Evolutionary conservation across 2,888 invertebrate genomes (phyloP).

Genomic region (Dicranocentrus wangi): DNA sequence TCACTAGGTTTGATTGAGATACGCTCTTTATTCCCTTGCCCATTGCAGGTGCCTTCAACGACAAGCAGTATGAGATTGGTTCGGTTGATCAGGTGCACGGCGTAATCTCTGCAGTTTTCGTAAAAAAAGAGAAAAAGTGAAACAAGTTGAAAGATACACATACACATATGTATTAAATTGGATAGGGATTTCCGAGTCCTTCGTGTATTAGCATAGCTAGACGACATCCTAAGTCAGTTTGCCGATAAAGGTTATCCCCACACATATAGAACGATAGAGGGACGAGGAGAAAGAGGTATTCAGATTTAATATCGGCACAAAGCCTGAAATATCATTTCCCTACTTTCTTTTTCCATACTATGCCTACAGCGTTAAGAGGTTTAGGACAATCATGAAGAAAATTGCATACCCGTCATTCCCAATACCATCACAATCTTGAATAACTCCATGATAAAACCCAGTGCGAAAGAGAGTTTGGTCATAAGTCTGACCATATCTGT

Average conservation of each 20-base stretch:
- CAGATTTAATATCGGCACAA: no score
- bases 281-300: background rate
- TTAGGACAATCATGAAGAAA: no score
- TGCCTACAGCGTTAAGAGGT: no score
- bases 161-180: constrained; percentile 12
- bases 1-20: constrained; percentile 66
- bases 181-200: constrained; percentile 22
- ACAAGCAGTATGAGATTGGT: constrained; percentile 65
- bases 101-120: constrained; percentile 49
- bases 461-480: constrained; percentile 74
- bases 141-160: constrained; percentile 5
- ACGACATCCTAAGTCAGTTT: no score
- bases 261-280: background rate
- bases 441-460: constrained; percentile 49
- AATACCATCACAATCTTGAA: constrained; percentile 54
- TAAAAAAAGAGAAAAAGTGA: constrained; percentile 15
- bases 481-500: constrained; percentile 78
- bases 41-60: constrained; percentile 60
- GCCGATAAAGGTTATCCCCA: no score
- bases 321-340: no score
- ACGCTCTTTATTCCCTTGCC: constrained; percentile 47
- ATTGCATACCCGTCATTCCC: constrained; percentile 49
- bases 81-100: constrained; percentile 64
- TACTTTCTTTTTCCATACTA: no score
- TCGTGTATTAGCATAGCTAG: no score